These are phyloP conservation scores for Gerosis bhagava DNA, from an alignment of 2,888 invertebrate species.

Conservation along the genomic window DNA sequence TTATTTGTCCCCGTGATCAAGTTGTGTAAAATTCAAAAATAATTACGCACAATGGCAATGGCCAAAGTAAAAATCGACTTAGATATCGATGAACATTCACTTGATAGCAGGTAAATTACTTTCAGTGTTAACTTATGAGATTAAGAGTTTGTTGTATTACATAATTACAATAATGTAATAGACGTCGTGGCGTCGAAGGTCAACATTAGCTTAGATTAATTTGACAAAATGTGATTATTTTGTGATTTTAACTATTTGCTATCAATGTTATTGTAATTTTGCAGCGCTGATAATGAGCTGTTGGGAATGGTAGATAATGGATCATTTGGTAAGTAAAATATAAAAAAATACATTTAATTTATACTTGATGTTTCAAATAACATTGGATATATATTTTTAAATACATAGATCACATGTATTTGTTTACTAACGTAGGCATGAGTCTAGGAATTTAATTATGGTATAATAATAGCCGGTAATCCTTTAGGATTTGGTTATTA, in stretches of 20 bases:
- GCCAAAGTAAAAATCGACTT: slow-evolving; percentile 79
- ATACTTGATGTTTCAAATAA: too few relatives aligned
- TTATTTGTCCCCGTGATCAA: slow-evolving; percentile 89
- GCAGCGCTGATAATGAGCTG: slow-evolving; percentile 74
- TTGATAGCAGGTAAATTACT: slow-evolving; percentile 82
- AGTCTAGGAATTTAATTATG: slow-evolving; percentile 45
- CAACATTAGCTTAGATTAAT: slow-evolving; percentile 64
- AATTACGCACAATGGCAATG: slow-evolving; percentile 79
- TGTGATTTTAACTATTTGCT: too few relatives aligned
- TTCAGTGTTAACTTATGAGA: slow-evolving; percentile 33
- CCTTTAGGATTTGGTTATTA: slow-evolving; percentile 30
- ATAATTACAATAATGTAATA: slow-evolving; percentile 58
- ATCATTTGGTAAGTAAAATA: slow-evolving; percentile 67
- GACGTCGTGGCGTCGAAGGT: slow-evolving; percentile 69
- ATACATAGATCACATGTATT: slow-evolving; percentile 30
- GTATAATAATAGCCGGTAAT: slow-evolving; percentile 17
- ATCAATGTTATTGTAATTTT: too few relatives aligned
- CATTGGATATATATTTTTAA: too few relatives aligned
- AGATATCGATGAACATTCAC: slow-evolving; percentile 83
- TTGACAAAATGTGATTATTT: slow-evolving; percentile 59
- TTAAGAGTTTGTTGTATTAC: slow-evolving; percentile 48
- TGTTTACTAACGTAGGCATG: slow-evolving; percentile 34
- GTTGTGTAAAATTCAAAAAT: slow-evolving; percentile 85
- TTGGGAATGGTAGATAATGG: slow-evolving; percentile 73
- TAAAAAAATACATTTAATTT: too few relatives aligned